Evolutionary conservation across 1,140 invertebrate species (phyloP).

Genomic region (Tetranychus cinnabarinus): DNA sequence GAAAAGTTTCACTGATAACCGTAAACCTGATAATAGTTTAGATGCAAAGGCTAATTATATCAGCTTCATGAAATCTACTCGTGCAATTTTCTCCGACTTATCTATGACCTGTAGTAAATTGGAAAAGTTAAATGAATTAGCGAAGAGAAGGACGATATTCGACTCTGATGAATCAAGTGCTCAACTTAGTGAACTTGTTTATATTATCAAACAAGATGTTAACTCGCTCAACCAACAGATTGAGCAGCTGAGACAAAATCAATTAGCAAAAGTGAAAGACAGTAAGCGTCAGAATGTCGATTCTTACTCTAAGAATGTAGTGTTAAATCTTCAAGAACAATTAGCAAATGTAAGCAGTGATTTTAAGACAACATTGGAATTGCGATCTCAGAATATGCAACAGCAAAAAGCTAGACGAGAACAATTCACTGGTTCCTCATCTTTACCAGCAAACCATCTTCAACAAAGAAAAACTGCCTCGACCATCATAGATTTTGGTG

Average conservation of each 20-base stretch:
- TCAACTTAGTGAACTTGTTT: constrained; percentile 92
- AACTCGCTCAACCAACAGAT: constrained; percentile 88
- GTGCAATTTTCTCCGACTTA: constrained; percentile 1
- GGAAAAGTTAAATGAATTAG: constrained; percentile 40
- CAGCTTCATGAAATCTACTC: constrained; percentile 1
- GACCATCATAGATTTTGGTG: constrained; percentile 12
- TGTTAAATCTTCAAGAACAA: constrained; percentile 76
- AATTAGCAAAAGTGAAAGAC: constrained; percentile 22
- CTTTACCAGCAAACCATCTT: constrained; percentile 5
- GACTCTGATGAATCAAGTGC: constrained; percentile 56
- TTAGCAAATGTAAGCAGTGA: constrained; percentile 86
- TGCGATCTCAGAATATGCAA: constrained; percentile 77
- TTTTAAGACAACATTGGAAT: constrained; percentile 79
- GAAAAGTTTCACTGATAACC: neutral
- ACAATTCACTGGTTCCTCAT: constrained; percentile 48
- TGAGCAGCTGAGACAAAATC: constrained; percentile 30
- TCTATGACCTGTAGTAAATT: constrained; percentile 8
- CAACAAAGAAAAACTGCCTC: neutral
- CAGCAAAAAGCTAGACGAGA: constrained; percentile 78
- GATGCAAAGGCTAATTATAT: neutral
- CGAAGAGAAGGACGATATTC: constrained; percentile 76
- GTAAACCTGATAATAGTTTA: neutral
- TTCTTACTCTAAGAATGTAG: constrained; percentile 86
- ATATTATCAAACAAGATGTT: constrained; percentile 91
- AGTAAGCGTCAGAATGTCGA: constrained; percentile 51